Percentiles rank a stretch among this genome's conserved stretches.
Evolutionary conservation across 2,888 invertebrate species (phyloP).

Genomic region (Rhimphoctona megacephalus): DNA sequence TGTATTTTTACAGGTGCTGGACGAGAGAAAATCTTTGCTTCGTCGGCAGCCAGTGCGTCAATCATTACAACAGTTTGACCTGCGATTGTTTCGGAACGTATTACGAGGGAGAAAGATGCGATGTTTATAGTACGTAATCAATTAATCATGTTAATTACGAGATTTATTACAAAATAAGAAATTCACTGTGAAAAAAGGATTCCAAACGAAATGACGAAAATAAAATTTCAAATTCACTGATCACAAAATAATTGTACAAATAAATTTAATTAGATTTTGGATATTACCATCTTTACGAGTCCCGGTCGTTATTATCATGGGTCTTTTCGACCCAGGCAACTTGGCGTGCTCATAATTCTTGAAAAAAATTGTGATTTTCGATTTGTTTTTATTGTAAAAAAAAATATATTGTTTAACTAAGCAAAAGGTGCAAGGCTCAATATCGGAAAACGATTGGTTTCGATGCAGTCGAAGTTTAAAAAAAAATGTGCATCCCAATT

Average conservation of each 20-base stretch:
- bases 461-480: no score
- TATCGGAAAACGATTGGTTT: no score
- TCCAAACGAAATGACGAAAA: background rate
- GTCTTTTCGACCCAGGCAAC: background rate
- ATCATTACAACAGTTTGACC: conserved; percentile 94
- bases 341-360: background rate
- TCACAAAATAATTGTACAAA: no score
- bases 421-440: background rate
- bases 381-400: background rate
- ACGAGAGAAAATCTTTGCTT: conserved; percentile 94
- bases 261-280: no score
- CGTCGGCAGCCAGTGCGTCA: conserved; percentile 94
- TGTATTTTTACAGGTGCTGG: conserved; percentile 86
- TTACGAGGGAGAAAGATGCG: conserved; percentile 96
- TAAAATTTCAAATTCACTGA: no score
- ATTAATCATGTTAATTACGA: conserved; percentile 50
- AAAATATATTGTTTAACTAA: background rate
- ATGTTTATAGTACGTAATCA: conserved; percentile 92
- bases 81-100: conserved; percentile 97
- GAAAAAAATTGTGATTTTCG: background rate
- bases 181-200: background rate
- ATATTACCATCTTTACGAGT: background rate
- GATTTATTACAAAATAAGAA: background rate
- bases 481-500: background rate
- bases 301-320: background rate